Base-by-base conservation (phyloP, 2,888 invertebrate genomes). In the Ethmia dodecea region DNA sequence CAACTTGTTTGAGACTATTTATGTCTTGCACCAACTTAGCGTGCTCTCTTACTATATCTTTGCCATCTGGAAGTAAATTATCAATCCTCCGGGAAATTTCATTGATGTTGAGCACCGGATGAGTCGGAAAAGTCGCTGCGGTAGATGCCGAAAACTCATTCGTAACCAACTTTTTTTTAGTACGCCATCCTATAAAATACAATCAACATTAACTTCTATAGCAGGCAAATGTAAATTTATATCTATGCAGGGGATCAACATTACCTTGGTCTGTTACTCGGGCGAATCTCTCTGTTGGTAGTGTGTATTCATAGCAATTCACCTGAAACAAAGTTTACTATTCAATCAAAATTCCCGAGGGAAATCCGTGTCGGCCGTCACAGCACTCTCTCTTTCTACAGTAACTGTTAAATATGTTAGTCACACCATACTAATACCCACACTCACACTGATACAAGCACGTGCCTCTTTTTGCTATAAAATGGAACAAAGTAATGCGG, bases 11-110 rank as follows among this genome's bases (percentile, higher is more conserved):
- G 14, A 86, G 49, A 33, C 84, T 58, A 44, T 86, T 86, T 32
- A 86, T 86, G 41, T 86, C 84, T 40, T 80, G 83, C 4, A 86
- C 84, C 13, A 86, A 57, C 49, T 84, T 83, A 1, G 84, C 84
- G 44, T 86, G 84, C 39, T 84, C 84, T 41, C 73, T 81, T 5
- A 77, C 64, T 2, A 79, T 65, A 20, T 77, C 77, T 13, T 71
- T 64, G n/a, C 57, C 52, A 20, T 60, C 63, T 2, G 66, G 58
- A 6, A 65, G 40, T 13, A 60, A 37, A 6, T 54, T 42, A 37
- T 71, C 70, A n/a, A 63, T 42, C 22, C 63, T 55, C 2, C 64
- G 55, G 3, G 53, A 42, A 43, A 63, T 44, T 46, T 59, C 45
- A 42, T 61, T 47, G 31, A 54, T 36, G 35, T 59, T 53, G 31